Conservation (phyloP, 2,797 vertebrate species). For the Echeneis naucrates region DNA sequence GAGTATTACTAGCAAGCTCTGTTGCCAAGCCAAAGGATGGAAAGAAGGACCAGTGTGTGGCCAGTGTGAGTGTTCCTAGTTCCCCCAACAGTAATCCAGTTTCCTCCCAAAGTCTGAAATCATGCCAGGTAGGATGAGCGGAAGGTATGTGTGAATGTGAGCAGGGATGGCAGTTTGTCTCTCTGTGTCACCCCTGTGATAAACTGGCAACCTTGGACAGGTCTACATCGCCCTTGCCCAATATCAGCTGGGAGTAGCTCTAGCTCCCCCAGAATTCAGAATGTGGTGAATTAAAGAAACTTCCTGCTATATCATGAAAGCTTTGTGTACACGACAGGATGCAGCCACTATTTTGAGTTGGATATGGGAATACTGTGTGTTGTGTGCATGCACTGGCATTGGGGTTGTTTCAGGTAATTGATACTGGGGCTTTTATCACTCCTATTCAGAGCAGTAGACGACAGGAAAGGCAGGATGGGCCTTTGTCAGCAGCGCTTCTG, state of each 20-base stretch:
- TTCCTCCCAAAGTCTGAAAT: too few species aligned
- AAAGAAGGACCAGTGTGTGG: background rate
- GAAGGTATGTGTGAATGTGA: too few species aligned
- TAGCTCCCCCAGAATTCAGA: constrained; percentile 11
- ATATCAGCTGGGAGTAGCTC: too few species aligned
- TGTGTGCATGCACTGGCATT: constrained; percentile 5
- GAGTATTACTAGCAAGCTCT: too few species aligned
- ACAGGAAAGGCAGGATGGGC: constrained; percentile 50
- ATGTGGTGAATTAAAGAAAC: background rate
- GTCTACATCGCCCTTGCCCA: too few species aligned
- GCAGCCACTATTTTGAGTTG: constrained; percentile 2
- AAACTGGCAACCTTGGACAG: too few species aligned
- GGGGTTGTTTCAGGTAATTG: constrained; percentile 50
- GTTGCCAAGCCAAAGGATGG: background rate
- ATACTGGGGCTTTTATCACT: constrained; percentile 60
- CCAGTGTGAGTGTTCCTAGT: too few species aligned
- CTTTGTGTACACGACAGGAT: constrained; percentile 7
- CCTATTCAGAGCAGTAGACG: constrained; percentile 58
- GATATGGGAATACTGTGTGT: background rate
- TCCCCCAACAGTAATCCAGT: too few species aligned
- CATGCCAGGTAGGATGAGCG: too few species aligned
- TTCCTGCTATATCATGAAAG: too few species aligned
- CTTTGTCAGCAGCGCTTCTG: constrained; percentile 57
- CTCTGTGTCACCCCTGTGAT: too few species aligned
- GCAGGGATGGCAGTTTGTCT: too few species aligned